A percentile compares a stretch with the other conserved stretches of the same genome.
phyloP scores from a whole-genome alignment of 2,797 vertebrate genomes.

The Parambassis ranga region DNA sequence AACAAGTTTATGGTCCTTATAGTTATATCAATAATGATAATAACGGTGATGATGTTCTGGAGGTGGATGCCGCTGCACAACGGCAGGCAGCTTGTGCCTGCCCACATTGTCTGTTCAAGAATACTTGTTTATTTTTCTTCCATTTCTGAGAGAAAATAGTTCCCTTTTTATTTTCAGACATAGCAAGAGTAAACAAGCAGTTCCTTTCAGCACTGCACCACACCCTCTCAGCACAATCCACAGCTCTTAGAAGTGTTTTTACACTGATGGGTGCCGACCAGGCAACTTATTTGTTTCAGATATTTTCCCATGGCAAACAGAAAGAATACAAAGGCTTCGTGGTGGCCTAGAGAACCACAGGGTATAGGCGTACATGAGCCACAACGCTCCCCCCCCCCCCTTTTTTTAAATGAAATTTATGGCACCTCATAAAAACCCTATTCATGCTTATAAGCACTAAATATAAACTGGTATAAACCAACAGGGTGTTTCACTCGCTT shows the following conservation, averaged over 20 bases:
- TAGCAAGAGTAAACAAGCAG: constrained; percentile 75
- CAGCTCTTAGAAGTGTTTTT: constrained; percentile 75
- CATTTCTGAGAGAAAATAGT: constrained; percentile 71
- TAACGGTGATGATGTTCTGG: constrained; percentile 30
- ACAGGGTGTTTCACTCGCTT: constrained; percentile 40
- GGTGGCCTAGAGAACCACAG: constrained; percentile 77
- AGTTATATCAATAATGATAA: constrained; percentile 2
- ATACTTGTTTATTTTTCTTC: constrained; percentile 77
- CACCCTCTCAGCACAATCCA: constrained; percentile 75
- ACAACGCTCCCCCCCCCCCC: constrained; percentile 57
- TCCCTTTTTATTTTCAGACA: constrained; percentile 71
- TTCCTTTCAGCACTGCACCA: constrained; percentile 64
- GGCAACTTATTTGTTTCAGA: constrained; percentile 82
- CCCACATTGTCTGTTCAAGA: constrained; percentile 68
- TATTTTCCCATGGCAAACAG: constrained; percentile 83
- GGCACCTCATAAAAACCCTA: constrained; percentile 77
- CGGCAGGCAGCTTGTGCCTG: constrained; percentile 46
- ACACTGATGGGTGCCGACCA: constrained; percentile 71
- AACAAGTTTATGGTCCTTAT: too few relatives aligned
- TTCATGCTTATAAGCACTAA: constrained; percentile 75
- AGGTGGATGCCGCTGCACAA: constrained; percentile 34
- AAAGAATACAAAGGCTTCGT: constrained; percentile 77
- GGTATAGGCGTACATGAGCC: constrained; percentile 74
- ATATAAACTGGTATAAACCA: constrained; percentile 72
- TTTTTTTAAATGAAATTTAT: constrained; percentile 81